Conservation (phyloP, 2,113 vertebrate genomes). For the Oreotrochilus melanogaster region DNA sequence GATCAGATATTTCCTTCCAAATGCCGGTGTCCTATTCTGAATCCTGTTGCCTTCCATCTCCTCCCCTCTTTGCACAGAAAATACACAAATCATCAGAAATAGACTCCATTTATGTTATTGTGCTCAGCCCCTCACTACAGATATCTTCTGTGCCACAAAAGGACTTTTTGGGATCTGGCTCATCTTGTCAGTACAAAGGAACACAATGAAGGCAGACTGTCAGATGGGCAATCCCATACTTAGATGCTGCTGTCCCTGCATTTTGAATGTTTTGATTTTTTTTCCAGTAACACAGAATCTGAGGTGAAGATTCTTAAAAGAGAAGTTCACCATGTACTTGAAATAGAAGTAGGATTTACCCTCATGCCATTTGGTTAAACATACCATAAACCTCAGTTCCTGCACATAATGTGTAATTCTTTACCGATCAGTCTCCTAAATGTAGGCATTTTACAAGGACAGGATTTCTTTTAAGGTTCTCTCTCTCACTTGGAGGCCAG, state of each 20-base stretch:
- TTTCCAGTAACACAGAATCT: not conserved
- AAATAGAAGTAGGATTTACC: not conserved
- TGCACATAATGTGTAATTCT: not conserved
- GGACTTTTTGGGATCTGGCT: not conserved
- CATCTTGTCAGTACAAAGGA: not conserved
- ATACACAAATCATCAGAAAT: not conserved
- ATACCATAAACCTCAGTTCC: not conserved
- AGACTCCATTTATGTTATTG: not conserved
- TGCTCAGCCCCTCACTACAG: not conserved
- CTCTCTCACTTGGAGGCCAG: not conserved
- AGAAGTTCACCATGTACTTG: not conserved
- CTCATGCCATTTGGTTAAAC: not conserved
- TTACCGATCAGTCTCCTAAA: not conserved
- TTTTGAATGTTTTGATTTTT: not conserved
- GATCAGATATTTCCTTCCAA: not conserved
- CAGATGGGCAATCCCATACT: not conserved
- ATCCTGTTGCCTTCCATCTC: not conserved
- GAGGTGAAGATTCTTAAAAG: not conserved
- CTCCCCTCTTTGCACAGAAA: fast-evolving
- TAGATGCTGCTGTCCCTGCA: fast-evolving
- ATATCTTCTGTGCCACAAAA: not conserved
- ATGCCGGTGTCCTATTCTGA: not conserved
- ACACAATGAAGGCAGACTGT: not conserved
- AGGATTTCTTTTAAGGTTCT: not conserved
- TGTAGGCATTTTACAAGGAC: not conserved